phyloP scores from a whole-genome alignment of 2,797 vertebrate genomes.

The Tragelaphus oryx region DNA sequence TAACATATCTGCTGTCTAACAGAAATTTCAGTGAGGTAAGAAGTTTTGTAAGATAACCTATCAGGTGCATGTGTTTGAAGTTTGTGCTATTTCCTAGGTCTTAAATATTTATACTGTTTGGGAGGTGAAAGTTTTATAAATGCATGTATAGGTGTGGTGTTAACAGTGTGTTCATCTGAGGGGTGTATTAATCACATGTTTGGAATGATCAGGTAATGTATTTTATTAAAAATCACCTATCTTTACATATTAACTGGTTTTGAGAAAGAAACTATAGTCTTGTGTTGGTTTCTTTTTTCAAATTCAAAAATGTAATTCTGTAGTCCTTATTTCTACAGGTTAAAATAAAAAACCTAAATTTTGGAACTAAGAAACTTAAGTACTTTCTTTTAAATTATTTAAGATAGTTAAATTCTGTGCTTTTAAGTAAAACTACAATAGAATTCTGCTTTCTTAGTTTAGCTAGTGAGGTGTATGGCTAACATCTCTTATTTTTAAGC shows the following conservation, averaged over 20 bases:
- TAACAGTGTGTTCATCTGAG: conserved; percentile 74
- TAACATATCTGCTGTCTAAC: conserved; percentile 88
- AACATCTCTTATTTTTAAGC: conserved; percentile 78
- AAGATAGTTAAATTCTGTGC: conserved; percentile 61
- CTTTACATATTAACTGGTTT: conserved; percentile 55
- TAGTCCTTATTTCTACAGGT: conserved; percentile 60
- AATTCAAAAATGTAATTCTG: conserved; percentile 30
- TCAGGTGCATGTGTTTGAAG: conserved; percentile 86
- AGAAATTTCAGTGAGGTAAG: conserved; percentile 91
- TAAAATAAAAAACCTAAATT: conserved; percentile 66
- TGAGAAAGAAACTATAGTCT: conserved; percentile 61
- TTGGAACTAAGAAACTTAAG: conserved; percentile 62
- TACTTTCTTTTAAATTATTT: conserved; percentile 62
- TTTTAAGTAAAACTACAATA: conserved; percentile 60
- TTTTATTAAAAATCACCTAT: conserved; percentile 23
- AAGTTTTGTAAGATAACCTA: conserved; percentile 78
- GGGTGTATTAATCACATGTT: conserved; percentile 59
- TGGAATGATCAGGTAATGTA: conserved; percentile 54
- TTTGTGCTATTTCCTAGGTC: conserved; percentile 78
- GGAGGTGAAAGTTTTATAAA: conserved; percentile 62
- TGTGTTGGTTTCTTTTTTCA: conserved; percentile 66
- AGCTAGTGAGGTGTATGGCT: conserved; percentile 74
- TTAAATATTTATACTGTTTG: conserved; percentile 69
- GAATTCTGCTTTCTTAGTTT: conserved; percentile 63
- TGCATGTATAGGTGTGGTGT: conserved; percentile 85